Percentiles rank a stretch among this genome's conserved stretches.
phyloP scores from a whole-genome alignment of 2,113 vertebrate genomes.

The Atrichornis clamosus region DNA sequence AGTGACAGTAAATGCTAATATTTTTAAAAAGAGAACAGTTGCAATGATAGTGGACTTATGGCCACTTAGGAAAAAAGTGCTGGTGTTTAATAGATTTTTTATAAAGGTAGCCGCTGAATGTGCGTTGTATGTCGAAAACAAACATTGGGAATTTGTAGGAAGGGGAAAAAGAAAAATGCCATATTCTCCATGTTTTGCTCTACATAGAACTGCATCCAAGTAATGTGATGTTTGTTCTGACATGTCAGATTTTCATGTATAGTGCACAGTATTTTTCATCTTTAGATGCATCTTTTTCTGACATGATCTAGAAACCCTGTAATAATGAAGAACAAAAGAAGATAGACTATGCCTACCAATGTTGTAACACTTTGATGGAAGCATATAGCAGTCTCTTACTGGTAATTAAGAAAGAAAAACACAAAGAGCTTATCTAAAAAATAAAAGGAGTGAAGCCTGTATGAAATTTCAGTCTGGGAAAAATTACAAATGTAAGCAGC shows the following conservation, averaged over 20 bases:
- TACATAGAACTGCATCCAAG: background rate
- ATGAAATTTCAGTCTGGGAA: background rate
- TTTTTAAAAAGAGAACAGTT: background rate
- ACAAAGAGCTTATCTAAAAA: fast-evolving
- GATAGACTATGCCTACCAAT: background rate
- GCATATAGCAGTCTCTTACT: background rate
- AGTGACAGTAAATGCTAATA: background rate
- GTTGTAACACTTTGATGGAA: background rate
- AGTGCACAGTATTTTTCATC: background rate
- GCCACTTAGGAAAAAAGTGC: background rate
- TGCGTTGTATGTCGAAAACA: background rate
- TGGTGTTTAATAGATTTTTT: background rate
- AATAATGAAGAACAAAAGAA: background rate
- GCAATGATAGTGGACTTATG: fast-evolving
- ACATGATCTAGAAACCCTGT: background rate
- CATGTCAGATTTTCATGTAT: background rate
- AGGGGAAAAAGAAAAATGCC: background rate
- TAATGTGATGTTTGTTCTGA: background rate
- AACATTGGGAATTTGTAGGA: background rate
- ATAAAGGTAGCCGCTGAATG: background rate
- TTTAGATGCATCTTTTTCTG: background rate
- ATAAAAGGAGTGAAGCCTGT: background rate
- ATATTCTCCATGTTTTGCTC: background rate
- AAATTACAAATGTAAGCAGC: background rate
- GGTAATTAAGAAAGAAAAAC: background rate